These are phyloP conservation scores for Drosophila subquinaria DNA, from an alignment of 2,888 invertebrate genomes.

Conservation along the genomic window DNA sequence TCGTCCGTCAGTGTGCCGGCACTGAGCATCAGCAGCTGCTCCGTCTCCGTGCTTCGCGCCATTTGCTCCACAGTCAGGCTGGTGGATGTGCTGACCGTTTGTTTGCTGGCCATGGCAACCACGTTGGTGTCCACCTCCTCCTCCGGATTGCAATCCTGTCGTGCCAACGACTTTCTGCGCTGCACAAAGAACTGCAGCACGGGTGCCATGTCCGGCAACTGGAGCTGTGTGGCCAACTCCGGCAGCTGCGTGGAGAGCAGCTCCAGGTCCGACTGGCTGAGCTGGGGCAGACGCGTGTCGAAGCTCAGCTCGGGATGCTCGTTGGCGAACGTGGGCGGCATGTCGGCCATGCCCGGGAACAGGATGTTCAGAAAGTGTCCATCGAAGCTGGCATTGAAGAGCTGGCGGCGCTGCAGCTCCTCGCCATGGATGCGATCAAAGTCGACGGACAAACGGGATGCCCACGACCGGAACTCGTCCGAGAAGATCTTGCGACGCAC, in stretches of 20 bases:
- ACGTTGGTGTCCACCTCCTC: constrained; percentile 60
- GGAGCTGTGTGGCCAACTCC: constrained; percentile 88
- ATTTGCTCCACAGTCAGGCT: constrained; percentile 59
- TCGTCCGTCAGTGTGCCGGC: constrained; percentile 85
- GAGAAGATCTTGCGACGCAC: constrained; percentile 92
- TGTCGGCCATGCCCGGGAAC: constrained; percentile 96
- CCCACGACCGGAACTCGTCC: constrained; percentile 90
- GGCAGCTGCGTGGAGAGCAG: constrained; percentile 89
- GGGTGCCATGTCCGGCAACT: constrained; percentile 89
- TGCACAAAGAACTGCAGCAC: constrained; percentile 91
- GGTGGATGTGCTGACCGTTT: constrained; percentile 73
- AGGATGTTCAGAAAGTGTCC: constrained; percentile 94
- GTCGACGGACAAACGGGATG: constrained; percentile 92
- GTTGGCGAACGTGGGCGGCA: constrained; percentile 94
- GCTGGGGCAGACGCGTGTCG: constrained; percentile 90
- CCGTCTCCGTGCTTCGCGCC: constrained; percentile 81
- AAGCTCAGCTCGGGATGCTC: constrained; percentile 90
- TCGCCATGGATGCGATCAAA: constrained; percentile 92
- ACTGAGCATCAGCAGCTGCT: constrained; percentile 74
- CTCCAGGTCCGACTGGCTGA: constrained; percentile 88
- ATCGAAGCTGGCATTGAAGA: constrained; percentile 92
- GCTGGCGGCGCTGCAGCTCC: constrained; percentile 91
- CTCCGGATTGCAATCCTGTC: not conserved
- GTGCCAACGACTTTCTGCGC: constrained; percentile 76
- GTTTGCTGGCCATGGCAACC: constrained; percentile 83